phyloP scores from a whole-genome alignment of 2,797 vertebrate species.

The Sebastes wilsoni region DNA sequence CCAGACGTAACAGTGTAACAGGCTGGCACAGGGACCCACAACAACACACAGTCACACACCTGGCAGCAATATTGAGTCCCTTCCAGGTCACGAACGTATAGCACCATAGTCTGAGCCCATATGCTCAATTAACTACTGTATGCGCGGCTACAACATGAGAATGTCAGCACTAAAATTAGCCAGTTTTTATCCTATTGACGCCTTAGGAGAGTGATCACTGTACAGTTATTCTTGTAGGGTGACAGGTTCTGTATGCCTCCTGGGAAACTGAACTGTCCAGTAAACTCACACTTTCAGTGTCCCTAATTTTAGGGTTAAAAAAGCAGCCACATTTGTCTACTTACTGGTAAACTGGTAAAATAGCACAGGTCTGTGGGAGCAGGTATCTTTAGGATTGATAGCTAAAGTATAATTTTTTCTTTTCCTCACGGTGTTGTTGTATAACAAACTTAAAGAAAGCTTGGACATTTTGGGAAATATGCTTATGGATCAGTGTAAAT shows the following conservation, averaged over 20 bases:
- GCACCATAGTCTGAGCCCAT: not conserved
- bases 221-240: not conserved
- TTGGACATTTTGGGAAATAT: not conserved
- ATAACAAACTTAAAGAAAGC: not conserved
- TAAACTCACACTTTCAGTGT: not conserved
- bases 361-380: not conserved
- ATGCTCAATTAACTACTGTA: not conserved
- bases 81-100: not conserved
- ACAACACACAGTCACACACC: conserved; percentile 15
- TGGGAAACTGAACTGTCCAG: not conserved
- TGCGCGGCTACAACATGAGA: not conserved
- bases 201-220: not conserved
- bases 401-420: not conserved
- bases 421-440: not conserved
- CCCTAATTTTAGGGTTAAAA: not conserved
- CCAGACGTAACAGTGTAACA: conserved; percentile 4
- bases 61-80: not conserved
- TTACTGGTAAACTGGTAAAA: not conserved
- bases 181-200: not conserved
- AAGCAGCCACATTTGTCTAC: not conserved
- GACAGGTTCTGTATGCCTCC: not conserved
- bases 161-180: not conserved
- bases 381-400: not conserved
- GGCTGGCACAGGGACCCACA: conserved; percentile 5
- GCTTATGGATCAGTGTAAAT: too few relatives aligned